A percentile compares a stretch with the other conserved stretches of the same genome.
These are phyloP conservation scores for Chrosomus eos DNA, from an alignment of 2,797 vertebrate genomes.

Conservation along the genomic window DNA sequence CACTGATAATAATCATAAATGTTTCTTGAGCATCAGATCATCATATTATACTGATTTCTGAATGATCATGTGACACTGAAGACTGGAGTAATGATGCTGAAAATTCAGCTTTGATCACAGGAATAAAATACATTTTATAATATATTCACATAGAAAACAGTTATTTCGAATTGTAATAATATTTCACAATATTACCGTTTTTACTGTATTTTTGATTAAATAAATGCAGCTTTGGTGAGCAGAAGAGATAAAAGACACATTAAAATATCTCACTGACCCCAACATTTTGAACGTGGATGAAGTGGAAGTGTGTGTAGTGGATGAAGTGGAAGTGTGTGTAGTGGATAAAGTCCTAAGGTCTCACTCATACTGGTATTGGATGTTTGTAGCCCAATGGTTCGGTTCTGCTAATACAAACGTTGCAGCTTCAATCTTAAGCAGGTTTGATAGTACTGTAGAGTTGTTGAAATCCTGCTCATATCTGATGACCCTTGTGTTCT, in stretches of 20 bases:
- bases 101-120: too few species aligned
- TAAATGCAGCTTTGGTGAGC: not conserved
- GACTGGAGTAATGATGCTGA: not conserved
- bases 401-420: not conserved
- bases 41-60: not conserved
- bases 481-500: not conserved
- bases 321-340: not conserved
- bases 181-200: not conserved
- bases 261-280: not conserved
- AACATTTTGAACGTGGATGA: not conserved
- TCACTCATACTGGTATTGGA: not conserved
- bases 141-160: not conserved
- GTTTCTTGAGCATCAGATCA: too few species aligned
- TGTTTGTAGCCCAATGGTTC: not conserved
- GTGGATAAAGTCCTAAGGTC: not conserved
- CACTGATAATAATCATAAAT: not conserved
- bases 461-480: not conserved
- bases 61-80: not conserved
- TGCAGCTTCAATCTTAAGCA: not conserved
- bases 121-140: not conserved
- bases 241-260: not conserved
- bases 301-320: not conserved
- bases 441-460: not conserved
- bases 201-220: conserved; percentile 1
- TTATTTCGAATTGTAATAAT: not conserved